Evolutionary conservation across 1,140 invertebrate genomes (phyloP).

Genomic region (Melanaphis sacchari): DNA sequence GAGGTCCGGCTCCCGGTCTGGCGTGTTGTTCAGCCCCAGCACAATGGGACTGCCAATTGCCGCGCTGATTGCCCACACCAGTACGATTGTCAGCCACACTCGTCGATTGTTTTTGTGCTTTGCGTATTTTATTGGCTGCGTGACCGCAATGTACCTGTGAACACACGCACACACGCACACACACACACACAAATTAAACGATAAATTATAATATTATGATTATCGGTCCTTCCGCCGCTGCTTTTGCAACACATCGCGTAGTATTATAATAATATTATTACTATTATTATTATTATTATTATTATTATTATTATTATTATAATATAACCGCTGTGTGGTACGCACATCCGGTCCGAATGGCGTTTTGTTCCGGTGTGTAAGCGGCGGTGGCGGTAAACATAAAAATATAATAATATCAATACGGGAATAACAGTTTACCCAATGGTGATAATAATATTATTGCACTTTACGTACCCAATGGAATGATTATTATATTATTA

Average conservation of each 20-base stretch:
- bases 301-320: neutral
- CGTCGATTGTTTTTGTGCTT: slow-evolving; percentile 97
- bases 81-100: slow-evolving; percentile 92
- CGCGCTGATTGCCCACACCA: slow-evolving; percentile 95
- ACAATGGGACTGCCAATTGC: slow-evolving; percentile 98
- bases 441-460: too few relatives aligned
- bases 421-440: neutral
- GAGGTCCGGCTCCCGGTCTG: slow-evolving; percentile 76
- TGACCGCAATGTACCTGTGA: slow-evolving; percentile 96
- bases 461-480: too few relatives aligned
- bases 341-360: neutral
- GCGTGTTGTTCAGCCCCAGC: slow-evolving; percentile 91
- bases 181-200: neutral
- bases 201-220: neutral
- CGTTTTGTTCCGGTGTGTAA: neutral
- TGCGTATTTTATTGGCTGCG: slow-evolving; percentile 97
- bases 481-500: neutral
- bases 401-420: too few relatives aligned
- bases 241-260: neutral
- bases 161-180: neutral
- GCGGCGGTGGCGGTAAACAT: too few relatives aligned
- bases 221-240: neutral
- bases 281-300: neutral
- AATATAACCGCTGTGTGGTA: neutral
- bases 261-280: neutral